Conservation (phyloP, 2,888 invertebrate species). For the Notodonta ziczac region DNA sequence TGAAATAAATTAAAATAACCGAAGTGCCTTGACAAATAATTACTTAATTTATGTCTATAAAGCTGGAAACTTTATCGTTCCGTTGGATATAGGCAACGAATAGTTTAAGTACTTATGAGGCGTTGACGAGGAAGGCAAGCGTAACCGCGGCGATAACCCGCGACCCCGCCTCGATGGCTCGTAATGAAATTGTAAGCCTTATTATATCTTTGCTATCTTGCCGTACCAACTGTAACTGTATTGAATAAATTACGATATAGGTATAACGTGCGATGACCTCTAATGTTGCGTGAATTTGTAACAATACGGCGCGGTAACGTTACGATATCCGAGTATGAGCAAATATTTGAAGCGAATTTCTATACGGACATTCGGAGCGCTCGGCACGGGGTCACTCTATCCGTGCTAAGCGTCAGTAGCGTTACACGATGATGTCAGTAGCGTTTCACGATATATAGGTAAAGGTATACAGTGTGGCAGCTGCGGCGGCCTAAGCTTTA, state of each 20-base stretch:
- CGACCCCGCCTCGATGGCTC: slow-evolving; percentile 47
- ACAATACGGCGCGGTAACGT: slow-evolving; percentile 22
- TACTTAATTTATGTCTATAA: slow-evolving; percentile 12
- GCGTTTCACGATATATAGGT: too few relatives aligned
- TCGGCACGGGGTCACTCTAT: too few relatives aligned
- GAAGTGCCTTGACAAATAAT: too few relatives aligned
- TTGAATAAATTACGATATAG: slow-evolving; percentile 33
- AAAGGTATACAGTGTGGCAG: too few relatives aligned
- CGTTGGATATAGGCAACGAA: slow-evolving; percentile 31
- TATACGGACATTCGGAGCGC: too few relatives aligned
- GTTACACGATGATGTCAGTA: too few relatives aligned
- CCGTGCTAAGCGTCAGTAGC: too few relatives aligned
- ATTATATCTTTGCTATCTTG: slow-evolving; percentile 26
- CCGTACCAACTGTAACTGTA: slow-evolving; percentile 25
- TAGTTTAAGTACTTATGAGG: slow-evolving; percentile 49
- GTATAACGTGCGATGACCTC: slow-evolving; percentile 17
- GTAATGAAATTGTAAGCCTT: slow-evolving; percentile 58
- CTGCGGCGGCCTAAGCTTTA: too few relatives aligned
- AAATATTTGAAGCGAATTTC: too few relatives aligned
- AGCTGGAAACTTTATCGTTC: slow-evolving; percentile 23
- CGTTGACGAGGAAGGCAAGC: slow-evolving; percentile 60
- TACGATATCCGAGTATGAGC: neutral
- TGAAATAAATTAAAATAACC: too few relatives aligned
- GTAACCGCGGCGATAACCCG: slow-evolving; percentile 56
- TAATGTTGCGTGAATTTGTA: slow-evolving; percentile 17